Conservation (phyloP, 2,888 invertebrate genomes). For the Allophyes oxyacanthae region DNA sequence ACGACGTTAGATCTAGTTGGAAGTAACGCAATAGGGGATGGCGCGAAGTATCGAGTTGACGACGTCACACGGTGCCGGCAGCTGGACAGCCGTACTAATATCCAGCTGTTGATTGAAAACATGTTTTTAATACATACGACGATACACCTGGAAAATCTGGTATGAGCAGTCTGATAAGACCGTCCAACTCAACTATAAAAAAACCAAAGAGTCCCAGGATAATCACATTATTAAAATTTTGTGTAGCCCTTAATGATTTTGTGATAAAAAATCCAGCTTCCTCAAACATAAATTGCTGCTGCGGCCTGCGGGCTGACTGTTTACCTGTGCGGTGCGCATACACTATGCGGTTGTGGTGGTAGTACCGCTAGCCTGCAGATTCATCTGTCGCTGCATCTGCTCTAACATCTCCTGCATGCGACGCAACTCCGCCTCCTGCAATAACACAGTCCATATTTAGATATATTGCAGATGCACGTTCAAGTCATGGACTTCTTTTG, state of each 20-base stretch:
- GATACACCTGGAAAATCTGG: too few species aligned
- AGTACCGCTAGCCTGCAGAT: constrained; percentile 88
- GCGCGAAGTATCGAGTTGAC: constrained; percentile 80
- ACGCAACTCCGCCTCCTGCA: constrained; percentile 95
- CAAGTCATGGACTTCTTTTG: too few species aligned
- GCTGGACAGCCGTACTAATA: constrained; percentile 69
- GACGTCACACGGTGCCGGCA: constrained; percentile 74
- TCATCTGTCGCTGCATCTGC: constrained; percentile 98
- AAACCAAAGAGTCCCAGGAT: too few species aligned
- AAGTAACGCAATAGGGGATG: constrained; percentile 82
- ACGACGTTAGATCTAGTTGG: constrained; percentile 60
- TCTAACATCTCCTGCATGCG: constrained; percentile 99
- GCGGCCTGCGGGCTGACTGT: too few species aligned
- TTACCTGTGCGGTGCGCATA: constrained; percentile 71
- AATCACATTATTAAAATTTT: too few species aligned
- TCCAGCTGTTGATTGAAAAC: constrained; percentile 69
- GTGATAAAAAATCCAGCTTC: too few species aligned
- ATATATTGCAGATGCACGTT: too few species aligned
- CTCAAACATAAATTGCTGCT: too few species aligned
- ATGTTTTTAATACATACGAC: not conserved
- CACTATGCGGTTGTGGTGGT: constrained; percentile 82
- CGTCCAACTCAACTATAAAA: too few species aligned
- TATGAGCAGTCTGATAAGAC: too few species aligned
- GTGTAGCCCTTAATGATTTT: too few species aligned
- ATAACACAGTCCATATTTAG: not conserved